Percentiles rank a stretch among this genome's conserved stretches.
Evolutionary conservation across 1,140 invertebrate species (phyloP).

Genomic region (Pseudomyrmex flavicornis): DNA sequence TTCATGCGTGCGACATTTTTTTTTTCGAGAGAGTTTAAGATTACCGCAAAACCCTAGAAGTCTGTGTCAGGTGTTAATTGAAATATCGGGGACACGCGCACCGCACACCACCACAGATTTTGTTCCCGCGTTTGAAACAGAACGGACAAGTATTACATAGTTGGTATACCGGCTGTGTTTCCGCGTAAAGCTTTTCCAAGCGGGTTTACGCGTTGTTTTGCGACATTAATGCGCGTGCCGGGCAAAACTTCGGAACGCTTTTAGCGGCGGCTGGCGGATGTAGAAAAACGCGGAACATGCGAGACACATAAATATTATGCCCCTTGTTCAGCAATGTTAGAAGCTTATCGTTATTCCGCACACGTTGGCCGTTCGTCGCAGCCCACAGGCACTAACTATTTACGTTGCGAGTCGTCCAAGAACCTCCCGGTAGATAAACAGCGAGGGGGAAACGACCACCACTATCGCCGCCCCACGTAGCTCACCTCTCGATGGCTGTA

Average conservation of each 20-base stretch:
- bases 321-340: constrained; percentile 75
- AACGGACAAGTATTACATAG: constrained; percentile 7
- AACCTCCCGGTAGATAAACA: constrained; percentile 77
- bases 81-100: neutral
- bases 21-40: neutral
- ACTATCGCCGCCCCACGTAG: constrained; percentile 59
- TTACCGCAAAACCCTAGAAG: neutral
- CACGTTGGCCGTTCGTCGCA: constrained; percentile 81
- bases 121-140: neutral
- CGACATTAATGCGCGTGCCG: constrained; percentile 56
- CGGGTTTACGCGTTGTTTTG: constrained; percentile 62
- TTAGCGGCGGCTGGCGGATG: constrained; percentile 62
- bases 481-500: constrained; percentile 75
- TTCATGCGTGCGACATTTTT: neutral
- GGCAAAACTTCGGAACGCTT: constrained; percentile 64
- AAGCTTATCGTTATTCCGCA: constrained; percentile 82
- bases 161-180: constrained; percentile 12
- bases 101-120: neutral
- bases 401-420: constrained; percentile 78
- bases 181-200: constrained; percentile 30
- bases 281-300: constrained; percentile 74
- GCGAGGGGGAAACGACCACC: constrained; percentile 67
- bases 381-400: constrained; percentile 79
- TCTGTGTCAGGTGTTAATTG: constrained; percentile 11
- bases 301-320: constrained; percentile 76